Conservation (phyloP, 2,888 invertebrate species). For the Caenorhabditis angaria region DNA sequence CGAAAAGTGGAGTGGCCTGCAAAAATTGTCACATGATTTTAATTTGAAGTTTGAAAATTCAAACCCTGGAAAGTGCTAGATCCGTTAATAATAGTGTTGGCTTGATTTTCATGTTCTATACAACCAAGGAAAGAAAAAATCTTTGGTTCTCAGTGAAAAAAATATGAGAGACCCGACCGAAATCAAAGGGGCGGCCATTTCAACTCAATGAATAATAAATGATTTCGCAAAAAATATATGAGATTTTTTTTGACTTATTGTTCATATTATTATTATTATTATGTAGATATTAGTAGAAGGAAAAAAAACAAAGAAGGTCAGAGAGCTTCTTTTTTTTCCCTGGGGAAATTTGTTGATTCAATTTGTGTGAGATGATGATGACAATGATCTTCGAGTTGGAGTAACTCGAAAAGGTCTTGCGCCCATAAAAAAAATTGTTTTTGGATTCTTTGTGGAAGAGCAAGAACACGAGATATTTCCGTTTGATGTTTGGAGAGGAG, state of each 20-base stretch:
- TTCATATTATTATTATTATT: not conserved
- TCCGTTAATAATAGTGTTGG: not conserved
- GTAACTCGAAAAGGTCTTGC: not conserved
- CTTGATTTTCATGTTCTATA: too few relatives aligned
- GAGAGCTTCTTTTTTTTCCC: not conserved
- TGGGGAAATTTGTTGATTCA: not conserved
- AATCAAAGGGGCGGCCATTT: too few relatives aligned
- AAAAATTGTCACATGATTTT: constrained; percentile 11
- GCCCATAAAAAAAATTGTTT: not conserved
- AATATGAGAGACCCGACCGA: too few relatives aligned
- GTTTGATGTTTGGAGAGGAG: too few relatives aligned
- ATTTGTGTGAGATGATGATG: too few relatives aligned
- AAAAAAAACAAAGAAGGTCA: too few relatives aligned
- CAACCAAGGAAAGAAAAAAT: too few relatives aligned
- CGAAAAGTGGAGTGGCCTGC: constrained; percentile 62
- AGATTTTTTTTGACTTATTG: not conserved
- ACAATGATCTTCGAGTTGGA: not conserved
- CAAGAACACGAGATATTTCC: not conserved
- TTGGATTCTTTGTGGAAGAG: not conserved
- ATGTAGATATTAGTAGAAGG: too few relatives aligned
- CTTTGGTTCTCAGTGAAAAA: too few relatives aligned
- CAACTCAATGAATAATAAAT: not conserved
- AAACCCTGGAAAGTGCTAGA: not conserved
- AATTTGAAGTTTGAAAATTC: not conserved
- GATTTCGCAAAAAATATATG: not conserved